These are phyloP conservation scores for Microcebus murinus DNA, from an alignment of 2,113 vertebrate genomes.

Conservation along the genomic window DNA sequence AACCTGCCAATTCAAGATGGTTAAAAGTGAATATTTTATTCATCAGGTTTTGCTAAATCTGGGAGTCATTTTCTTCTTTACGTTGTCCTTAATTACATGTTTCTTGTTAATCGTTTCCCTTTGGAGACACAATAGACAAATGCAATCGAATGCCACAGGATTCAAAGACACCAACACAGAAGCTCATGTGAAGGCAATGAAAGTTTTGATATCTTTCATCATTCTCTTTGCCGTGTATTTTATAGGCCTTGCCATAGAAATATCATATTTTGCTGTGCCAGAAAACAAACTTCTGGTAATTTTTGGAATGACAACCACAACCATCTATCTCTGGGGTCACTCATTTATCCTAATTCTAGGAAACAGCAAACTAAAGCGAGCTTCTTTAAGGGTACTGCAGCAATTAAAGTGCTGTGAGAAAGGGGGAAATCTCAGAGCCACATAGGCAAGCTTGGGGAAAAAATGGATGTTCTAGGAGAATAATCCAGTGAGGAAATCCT, in stretches of 20 bases:
- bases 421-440: neutral
- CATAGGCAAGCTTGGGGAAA: neutral
- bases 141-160: neutral
- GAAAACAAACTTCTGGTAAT: neutral
- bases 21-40: accelerated
- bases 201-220: slow-evolving; percentile 54
- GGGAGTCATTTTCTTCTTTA: neutral
- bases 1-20: accelerated
- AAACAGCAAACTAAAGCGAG: slow-evolving; percentile 48
- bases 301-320: neutral
- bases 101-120: slow-evolving; percentile 55
- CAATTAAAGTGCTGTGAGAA: neutral
- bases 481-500: neutral
- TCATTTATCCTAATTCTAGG: slow-evolving; percentile 63
- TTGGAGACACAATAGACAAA: slow-evolving; percentile 63
- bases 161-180: neutral
- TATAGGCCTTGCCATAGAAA: neutral
- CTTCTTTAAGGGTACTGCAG: neutral
- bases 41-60: neutral
- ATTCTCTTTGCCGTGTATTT: slow-evolving; percentile 46
- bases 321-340: slow-evolving; percentile 27
- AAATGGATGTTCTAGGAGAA: neutral
- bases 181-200: slow-evolving; percentile 35
- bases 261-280: accelerated
- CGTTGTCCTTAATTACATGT: neutral